Percentiles rank a stretch among this genome's conserved stretches.
Conservation (phyloP, 2,888 invertebrate genomes). For the Agriotes lineatus region DNA sequence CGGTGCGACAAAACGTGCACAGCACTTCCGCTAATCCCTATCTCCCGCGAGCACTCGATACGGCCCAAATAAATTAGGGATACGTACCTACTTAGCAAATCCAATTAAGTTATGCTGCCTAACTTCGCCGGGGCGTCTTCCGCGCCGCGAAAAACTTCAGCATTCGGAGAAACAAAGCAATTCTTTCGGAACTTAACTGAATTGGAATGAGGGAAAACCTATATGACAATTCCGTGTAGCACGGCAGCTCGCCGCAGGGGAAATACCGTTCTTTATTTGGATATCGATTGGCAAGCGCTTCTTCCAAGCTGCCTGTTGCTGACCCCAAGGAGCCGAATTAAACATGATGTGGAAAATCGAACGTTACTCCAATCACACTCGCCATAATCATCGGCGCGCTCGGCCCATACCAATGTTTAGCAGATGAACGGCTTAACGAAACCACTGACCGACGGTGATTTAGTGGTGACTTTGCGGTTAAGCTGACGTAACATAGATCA, state of each 20-base stretch:
- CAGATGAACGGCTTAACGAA: conserved; percentile 13
- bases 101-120: conserved; percentile 47
- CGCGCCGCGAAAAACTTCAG: conserved; percentile 22
- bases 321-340: conserved; percentile 28
- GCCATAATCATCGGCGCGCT: conserved; percentile 28
- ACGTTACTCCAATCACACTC: conserved; percentile 27
- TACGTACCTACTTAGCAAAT: conserved; percentile 40
- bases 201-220: conserved; percentile 37
- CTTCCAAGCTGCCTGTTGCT: conserved; percentile 28
- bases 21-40: conserved; percentile 35
- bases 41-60: conserved; percentile 39
- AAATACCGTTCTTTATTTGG: conserved; percentile 42
- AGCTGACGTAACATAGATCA: no score
- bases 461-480: background rate
- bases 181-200: conserved; percentile 31
- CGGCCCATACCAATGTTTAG: conserved; percentile 23
- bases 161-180: conserved; percentile 31
- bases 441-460: conserved; percentile 4
- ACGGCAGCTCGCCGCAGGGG: conserved; percentile 32
- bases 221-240: conserved; percentile 34
- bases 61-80: conserved; percentile 43
- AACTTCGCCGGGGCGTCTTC: conserved; percentile 8
- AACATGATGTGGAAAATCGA: conserved; percentile 27
- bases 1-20: conserved; percentile 15
- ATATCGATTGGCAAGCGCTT: conserved; percentile 30